Conservation (phyloP, 2,797 vertebrate genomes). For the Melanitta fusca region DNA sequence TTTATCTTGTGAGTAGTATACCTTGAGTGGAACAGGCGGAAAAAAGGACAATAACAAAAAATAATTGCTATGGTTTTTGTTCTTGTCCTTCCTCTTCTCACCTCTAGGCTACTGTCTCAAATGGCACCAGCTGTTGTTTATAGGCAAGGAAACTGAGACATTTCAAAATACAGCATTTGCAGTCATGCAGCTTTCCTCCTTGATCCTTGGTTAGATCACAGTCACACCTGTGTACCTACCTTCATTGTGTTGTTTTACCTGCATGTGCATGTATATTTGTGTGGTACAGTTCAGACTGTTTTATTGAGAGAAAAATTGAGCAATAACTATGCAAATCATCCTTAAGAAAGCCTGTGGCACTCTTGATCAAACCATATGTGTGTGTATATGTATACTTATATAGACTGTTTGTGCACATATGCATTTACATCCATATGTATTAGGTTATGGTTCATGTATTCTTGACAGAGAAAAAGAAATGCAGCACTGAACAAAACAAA, state of each 20-base stretch:
- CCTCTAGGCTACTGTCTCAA: background rate
- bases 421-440: background rate
- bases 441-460: background rate
- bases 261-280: background rate
- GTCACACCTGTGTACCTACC: background rate
- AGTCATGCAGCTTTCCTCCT: background rate
- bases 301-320: background rate
- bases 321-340: background rate
- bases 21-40: background rate
- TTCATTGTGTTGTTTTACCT: accelerated
- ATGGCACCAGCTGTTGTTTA: background rate
- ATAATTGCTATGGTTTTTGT: background rate
- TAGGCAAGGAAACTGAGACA: background rate
- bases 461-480: background rate
- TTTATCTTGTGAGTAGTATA: background rate
- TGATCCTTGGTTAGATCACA: background rate
- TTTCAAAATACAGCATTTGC: background rate
- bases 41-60: background rate
- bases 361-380: background rate
- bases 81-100: background rate
- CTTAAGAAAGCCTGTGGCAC: background rate
- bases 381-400: background rate
- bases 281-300: accelerated
- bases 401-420: background rate
- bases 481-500: background rate